Conservation (phyloP, 2,797 vertebrate genomes). For the Lepilemur ruficaudatus region DNA sequence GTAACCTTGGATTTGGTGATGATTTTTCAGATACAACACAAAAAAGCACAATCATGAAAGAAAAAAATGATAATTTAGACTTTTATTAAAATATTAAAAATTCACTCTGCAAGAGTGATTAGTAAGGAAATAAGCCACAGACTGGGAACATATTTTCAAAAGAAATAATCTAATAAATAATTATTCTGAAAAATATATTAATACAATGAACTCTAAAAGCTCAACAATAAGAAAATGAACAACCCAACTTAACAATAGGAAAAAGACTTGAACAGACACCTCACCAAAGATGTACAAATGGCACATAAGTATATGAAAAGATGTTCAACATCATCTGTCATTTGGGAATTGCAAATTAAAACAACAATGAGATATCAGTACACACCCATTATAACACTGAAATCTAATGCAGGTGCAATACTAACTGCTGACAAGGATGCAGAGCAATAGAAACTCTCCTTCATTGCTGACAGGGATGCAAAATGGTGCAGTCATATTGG, state of each 20-base stretch:
- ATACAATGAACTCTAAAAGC: neutral
- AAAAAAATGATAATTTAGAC: neutral
- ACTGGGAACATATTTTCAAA: neutral
- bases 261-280: neutral
- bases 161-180: neutral
- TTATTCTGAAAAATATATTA: neutral
- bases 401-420: neutral
- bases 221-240: neutral
- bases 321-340: neutral
- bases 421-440: neutral
- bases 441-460: neutral
- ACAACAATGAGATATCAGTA: neutral
- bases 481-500: neutral
- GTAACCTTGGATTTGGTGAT: neutral
- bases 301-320: neutral
- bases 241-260: neutral
- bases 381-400: neutral
- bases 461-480: neutral
- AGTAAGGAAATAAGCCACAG: neutral
- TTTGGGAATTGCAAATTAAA: neutral
- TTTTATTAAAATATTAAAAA: neutral
- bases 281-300: neutral
- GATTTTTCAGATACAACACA: neutral
- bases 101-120: neutral
- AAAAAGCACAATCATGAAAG: neutral